Evolutionary conservation across 2,113 vertebrate species (phyloP), one percentile per base, ranked within the genome.

Genomic region (Atlantisia rogersi): DNA sequence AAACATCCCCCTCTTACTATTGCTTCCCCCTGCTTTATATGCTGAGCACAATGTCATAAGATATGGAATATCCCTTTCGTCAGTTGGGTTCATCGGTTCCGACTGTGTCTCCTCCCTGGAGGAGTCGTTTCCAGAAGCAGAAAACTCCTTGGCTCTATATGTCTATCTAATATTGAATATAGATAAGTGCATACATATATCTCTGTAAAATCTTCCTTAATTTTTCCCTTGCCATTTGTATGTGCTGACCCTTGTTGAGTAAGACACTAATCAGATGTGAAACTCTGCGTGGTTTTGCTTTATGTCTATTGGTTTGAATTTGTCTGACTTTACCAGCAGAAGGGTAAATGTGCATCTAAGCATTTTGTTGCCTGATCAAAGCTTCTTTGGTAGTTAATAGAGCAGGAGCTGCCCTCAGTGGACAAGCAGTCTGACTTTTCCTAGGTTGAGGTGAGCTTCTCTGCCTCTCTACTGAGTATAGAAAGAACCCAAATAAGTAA

Each of bases 341-440:
- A 68, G 24, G 9, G 16, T 42, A 65, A 20, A 4, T 67, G 31
- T 73, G 16, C 35, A 42, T 77, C 46, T 39, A 73, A 77, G 32
- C 8, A 14, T 73, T 73, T 68, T 40, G 35, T 52, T 73, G 48
- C 21, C 20, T 64, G 39, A 19, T 32, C 35, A 78, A 48, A 86
- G 4, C 10, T 82, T 14, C 50, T 56, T 65, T 42, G n/a, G 60
- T 48, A 55, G 48, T 40, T 53, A 63, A 26, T 6, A 40, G 48
- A 59, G 16, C 0, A 0, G 39, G 9, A n/a, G 6, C 17, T 22
- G 39, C 14, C 7, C 19, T n/a, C 11, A 16, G 22, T n/a, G 44
- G 31, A 37, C 13, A 64, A 59, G 37, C 21, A 81, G 15, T 42
- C 29, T 6, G 21, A 60, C 15, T 7, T 74, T 88, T 63, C 32